phyloP scores from a whole-genome alignment of 2,113 vertebrate species.

The Sinocyclocheilus anophthalmus region DNA sequence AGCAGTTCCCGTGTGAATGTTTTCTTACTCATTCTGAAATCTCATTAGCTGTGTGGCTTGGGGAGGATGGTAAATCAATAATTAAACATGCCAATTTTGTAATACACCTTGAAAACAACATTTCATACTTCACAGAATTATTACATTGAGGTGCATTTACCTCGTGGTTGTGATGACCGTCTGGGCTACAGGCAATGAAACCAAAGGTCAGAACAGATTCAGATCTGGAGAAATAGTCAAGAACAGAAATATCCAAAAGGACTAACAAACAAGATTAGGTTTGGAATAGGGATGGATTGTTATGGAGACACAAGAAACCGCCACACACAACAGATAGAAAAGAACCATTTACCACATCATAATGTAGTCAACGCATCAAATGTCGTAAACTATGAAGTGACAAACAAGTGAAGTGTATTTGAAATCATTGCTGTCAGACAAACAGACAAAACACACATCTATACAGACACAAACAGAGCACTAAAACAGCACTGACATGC shows the following conservation, averaged over 20 bases:
- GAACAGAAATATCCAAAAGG: not conserved
- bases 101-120: not conserved
- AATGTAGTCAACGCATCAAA: not conserved
- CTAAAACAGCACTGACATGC: too few species aligned
- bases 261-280: not conserved
- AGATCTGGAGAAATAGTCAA: not conserved
- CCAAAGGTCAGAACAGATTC: not conserved
- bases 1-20: too few species aligned
- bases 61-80: not conserved
- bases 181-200: not conserved
- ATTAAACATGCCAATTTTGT: not conserved
- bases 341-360: not conserved
- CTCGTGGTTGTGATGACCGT: fast-evolving
- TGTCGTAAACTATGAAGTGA: not conserved
- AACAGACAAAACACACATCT: too few species aligned
- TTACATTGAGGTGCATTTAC: not conserved
- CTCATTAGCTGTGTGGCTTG: not conserved
- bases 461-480: too few species aligned
- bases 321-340: too few species aligned
- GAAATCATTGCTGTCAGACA: too few species aligned
- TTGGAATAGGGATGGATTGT: not conserved
- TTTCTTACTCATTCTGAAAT: too few species aligned
- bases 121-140: not conserved
- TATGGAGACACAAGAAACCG: too few species aligned
- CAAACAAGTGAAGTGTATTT: not conserved